These are phyloP conservation scores for Cacoxenus indagator DNA, from an alignment of 2,888 invertebrate genomes.

Conservation along the genomic window DNA sequence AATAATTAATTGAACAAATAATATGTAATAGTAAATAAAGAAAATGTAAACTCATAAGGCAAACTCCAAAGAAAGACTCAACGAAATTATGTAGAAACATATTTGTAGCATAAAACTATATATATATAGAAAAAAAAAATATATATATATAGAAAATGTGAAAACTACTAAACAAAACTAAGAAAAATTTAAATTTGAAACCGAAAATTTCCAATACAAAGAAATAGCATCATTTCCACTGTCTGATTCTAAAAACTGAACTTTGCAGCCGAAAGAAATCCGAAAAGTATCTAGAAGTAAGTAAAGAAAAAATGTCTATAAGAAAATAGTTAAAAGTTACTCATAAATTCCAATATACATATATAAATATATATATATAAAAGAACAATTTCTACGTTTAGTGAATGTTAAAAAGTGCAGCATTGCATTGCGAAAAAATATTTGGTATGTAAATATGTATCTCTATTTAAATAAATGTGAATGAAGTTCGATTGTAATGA, in stretches of 20 bases:
- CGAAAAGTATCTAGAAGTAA: background rate
- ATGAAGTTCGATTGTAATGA: background rate
- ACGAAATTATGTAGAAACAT: conserved; percentile 53
- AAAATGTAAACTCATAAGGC: conserved; percentile 41
- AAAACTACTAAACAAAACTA: conserved; percentile 13
- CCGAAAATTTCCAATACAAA: background rate
- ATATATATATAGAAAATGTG: conserved; percentile 23
- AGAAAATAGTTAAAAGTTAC: background rate
- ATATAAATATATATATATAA: too few species aligned
- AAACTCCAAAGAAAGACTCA: conserved; percentile 58
- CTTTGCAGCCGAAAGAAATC: background rate
- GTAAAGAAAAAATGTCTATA: background rate
- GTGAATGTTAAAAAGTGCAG: background rate
- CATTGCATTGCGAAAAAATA: background rate
- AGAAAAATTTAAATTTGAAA: conserved; percentile 17
- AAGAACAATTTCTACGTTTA: background rate
- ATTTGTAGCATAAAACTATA: conserved; percentile 54
- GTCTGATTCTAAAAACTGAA: background rate
- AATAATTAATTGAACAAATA: background rate
- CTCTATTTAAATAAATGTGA: background rate
- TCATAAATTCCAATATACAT: background rate
- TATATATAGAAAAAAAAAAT: conserved; percentile 31
- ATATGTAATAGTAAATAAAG: conserved; percentile 27
- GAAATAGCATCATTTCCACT: background rate
- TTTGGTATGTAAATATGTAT: background rate